These are phyloP conservation scores for Rhinella marina DNA, from an alignment of 2,797 vertebrate species.

Conservation along the genomic window DNA sequence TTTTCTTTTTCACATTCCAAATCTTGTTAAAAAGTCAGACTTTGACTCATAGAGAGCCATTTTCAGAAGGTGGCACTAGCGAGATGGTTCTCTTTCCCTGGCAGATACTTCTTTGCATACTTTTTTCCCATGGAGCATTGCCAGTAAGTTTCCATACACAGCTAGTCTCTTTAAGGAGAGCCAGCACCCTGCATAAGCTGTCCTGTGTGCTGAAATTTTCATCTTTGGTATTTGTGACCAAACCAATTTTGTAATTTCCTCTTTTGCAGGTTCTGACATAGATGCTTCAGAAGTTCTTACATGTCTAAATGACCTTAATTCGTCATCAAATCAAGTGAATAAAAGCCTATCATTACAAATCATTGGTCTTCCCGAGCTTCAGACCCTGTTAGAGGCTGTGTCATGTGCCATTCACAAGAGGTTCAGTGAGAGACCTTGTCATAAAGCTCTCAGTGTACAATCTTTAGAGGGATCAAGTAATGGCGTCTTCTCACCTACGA, in stretches of 20 bases:
- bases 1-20: too few species aligned
- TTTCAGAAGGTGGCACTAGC: too few species aligned
- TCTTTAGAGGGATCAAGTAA: background rate
- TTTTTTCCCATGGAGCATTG: too few species aligned
- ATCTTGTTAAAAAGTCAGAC: too few species aligned
- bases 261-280: constrained; percentile 17
- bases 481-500: constrained; percentile 59
- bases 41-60: too few species aligned
- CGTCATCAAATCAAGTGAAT: constrained; percentile 34
- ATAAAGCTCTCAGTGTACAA: background rate
- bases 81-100: too few species aligned
- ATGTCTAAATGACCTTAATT: constrained; percentile 20
- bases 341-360: constrained; percentile 27
- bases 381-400: background rate
- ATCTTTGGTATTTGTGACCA: background rate
- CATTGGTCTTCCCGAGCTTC: constrained; percentile 23
- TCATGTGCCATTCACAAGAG: background rate
- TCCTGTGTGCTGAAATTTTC: background rate
- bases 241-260: background rate
- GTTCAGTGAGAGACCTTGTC: background rate
- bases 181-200: too few species aligned
- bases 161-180: too few species aligned
- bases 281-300: constrained; percentile 11
- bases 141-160: too few species aligned
- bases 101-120: too few species aligned